phyloP scores from a whole-genome alignment of 2,888 invertebrate genomes.

The Odiellus spinosus region DNA sequence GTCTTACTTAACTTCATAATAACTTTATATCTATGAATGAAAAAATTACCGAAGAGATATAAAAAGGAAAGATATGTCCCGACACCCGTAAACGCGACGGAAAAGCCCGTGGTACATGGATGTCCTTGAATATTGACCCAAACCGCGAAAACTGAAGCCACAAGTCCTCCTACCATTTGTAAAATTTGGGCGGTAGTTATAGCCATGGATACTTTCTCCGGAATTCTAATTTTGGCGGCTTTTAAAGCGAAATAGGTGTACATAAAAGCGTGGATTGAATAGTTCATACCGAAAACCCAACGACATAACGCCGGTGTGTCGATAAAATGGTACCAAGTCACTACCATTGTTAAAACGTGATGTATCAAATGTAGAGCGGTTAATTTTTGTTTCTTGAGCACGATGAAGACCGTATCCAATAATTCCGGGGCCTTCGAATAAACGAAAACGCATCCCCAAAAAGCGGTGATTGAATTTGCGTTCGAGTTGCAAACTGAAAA shows the following conservation, averaged over 20 bases:
- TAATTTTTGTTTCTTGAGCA: constrained; percentile 71
- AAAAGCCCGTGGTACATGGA: too few relatives aligned
- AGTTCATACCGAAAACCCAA: constrained; percentile 91
- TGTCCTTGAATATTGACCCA: too few relatives aligned
- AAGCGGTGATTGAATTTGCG: constrained; percentile 70
- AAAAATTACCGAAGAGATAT: too few relatives aligned
- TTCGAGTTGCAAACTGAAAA: constrained; percentile 90
- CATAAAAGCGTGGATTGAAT: constrained; percentile 77
- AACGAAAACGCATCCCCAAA: constrained; percentile 96
- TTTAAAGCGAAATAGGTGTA: constrained; percentile 74
- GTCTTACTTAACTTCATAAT: too few relatives aligned
- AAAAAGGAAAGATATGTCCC: too few relatives aligned
- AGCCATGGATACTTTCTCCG: constrained; percentile 57
- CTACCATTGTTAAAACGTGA: constrained; percentile 82
- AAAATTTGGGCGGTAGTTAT: constrained; percentile 75
- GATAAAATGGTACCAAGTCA: constrained; percentile 72
- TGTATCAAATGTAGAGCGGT: constrained; percentile 95
- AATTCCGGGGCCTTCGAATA: constrained; percentile 89
- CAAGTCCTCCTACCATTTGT: constrained; percentile 74
- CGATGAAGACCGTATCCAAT: constrained; percentile 77
- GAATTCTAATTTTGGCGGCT: constrained; percentile 69
- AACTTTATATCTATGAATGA: too few relatives aligned
- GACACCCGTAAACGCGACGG: too few relatives aligned
- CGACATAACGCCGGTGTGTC: constrained; percentile 36
- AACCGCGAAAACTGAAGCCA: too few relatives aligned